phyloP scores from a whole-genome alignment of 2,113 vertebrate species.

The Rutilus rutilus region DNA sequence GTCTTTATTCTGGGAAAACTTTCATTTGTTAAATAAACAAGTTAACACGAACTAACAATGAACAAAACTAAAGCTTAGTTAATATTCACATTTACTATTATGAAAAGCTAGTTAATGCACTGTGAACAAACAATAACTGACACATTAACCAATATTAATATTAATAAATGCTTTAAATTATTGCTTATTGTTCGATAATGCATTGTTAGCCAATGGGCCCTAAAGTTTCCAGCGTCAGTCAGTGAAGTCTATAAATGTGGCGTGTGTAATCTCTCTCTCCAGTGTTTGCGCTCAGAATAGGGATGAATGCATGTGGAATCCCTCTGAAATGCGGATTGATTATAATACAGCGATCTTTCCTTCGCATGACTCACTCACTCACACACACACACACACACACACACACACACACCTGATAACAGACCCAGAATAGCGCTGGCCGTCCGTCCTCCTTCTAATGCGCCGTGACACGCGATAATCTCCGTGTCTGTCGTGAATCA shows the following conservation, averaged over 20 bases:
- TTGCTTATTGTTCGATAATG: no score
- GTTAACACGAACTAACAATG: no score
- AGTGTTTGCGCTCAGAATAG: not conserved
- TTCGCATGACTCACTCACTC: not conserved
- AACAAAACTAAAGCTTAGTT: no score
- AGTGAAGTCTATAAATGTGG: not conserved
- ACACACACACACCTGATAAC: conserved; percentile 4
- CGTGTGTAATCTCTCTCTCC: not conserved
- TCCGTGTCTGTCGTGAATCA: not conserved
- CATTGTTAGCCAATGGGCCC: no score
- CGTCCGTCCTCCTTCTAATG: conserved; percentile 59
- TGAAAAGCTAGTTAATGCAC: no score
- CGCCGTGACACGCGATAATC: conserved; percentile 28
- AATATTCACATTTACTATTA: no score
- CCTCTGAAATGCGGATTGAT: conserved; percentile 4
- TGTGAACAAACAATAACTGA: no score
- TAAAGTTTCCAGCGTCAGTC: not conserved
- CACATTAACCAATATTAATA: no score
- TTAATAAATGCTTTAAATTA: no score
- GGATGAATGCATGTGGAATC: not conserved
- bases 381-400: not conserved
- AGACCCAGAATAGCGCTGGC: not conserved
- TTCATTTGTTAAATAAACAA: no score
- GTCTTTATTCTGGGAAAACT: no score
- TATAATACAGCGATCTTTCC: conserved; percentile 20